phyloP scores from a whole-genome alignment of 2,797 vertebrate species.

The Liasis olivaceus region DNA sequence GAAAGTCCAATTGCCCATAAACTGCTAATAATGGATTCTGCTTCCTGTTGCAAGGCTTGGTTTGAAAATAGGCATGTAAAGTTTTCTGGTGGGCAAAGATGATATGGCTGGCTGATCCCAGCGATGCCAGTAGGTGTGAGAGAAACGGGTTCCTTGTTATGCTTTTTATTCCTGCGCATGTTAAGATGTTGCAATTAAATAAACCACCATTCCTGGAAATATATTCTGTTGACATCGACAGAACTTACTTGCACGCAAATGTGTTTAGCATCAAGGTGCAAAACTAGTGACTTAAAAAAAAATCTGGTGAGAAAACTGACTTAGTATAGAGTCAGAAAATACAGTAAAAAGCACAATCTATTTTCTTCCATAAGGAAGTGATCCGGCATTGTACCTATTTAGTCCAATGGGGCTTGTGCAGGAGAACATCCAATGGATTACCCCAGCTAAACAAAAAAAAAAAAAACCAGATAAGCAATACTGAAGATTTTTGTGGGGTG shows the following conservation, averaged over 20 bases:
- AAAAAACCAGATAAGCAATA: background rate
- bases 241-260: background rate
- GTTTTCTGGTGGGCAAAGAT: background rate
- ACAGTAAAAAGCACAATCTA: background rate
- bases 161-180: background rate
- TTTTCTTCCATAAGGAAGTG: background rate
- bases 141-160: conserved; percentile 52
- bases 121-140: conserved; percentile 14
- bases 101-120: background rate
- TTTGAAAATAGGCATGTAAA: background rate
- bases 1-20: conserved; percentile 29
- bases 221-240: background rate
- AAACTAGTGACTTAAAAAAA: background rate
- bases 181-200: background rate
- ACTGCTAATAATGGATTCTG: background rate
- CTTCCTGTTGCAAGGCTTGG: background rate
- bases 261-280: background rate
- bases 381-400: background rate
- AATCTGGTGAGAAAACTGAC: background rate
- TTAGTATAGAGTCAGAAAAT: background rate
- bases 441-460: background rate
- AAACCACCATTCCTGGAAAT: background rate
- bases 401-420: background rate
- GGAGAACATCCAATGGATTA: no score
- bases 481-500: background rate